A percentile compares a stretch with the other conserved stretches of the same genome.
Evolutionary conservation across 2,797 vertebrate genomes (phyloP).

Genomic region (Peromyscus attwateri): DNA sequence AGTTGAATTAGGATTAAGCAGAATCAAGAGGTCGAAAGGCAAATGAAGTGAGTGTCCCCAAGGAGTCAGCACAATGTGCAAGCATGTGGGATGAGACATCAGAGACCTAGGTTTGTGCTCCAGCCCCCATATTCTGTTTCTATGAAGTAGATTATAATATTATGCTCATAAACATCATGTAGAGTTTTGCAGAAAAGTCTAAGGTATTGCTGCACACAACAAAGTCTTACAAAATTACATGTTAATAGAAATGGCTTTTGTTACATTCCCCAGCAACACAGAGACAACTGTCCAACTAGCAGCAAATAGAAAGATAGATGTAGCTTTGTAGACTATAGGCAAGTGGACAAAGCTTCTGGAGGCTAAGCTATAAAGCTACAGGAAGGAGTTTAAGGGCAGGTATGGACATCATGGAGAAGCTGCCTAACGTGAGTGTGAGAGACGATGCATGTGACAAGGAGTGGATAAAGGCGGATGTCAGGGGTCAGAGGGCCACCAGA

Average conservation of each 20-base stretch:
- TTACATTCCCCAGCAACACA: not conserved
- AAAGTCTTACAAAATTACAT: slow-evolving; percentile 2
- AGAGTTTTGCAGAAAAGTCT: not conserved
- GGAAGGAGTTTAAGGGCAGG: not conserved
- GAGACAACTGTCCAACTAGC: not conserved
- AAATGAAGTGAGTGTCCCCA: not conserved
- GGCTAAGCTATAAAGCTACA: not conserved
- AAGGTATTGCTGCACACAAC: not conserved
- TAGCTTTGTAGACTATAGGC: not conserved
- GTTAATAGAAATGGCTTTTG: not conserved
- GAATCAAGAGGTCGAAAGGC: not conserved
- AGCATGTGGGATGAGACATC: not conserved
- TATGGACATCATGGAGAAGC: not conserved
- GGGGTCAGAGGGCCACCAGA: not conserved
- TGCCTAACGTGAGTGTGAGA: not conserved
- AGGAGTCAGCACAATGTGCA: not conserved
- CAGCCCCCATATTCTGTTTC: not conserved
- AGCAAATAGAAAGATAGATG: not conserved
- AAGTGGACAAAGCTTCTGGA: not conserved
- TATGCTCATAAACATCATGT: not conserved
- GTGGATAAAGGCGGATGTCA: not conserved
- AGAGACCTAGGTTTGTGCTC: not conserved
- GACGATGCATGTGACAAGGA: not conserved
- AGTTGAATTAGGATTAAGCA: not conserved
- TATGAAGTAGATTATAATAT: not conserved